Percentiles rank a stretch among this genome's conserved stretches.
These are phyloP conservation scores for Cuniculus paca DNA, from an alignment of 2,797 vertebrate genomes.

Conservation along the genomic window DNA sequence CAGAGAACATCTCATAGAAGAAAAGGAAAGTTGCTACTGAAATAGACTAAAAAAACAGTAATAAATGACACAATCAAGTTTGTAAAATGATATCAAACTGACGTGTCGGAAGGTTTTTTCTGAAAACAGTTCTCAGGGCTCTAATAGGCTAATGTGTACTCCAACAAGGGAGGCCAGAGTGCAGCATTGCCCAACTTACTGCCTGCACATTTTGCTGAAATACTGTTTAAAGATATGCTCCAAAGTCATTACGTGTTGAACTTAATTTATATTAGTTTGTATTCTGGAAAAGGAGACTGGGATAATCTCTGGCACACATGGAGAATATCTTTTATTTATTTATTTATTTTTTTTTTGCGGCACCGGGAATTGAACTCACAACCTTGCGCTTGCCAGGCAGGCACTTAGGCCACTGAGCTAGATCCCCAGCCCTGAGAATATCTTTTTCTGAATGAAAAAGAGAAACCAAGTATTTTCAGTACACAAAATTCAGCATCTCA, in stretches of 20 bases:
- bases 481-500: conserved; percentile 15
- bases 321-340: too few species aligned
- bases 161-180: neutral
- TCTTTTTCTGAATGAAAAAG: neutral
- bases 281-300: neutral
- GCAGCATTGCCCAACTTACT: conserved; percentile 46
- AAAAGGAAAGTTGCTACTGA: conserved; percentile 32
- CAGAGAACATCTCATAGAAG: conserved; percentile 47
- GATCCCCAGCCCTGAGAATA: too few species aligned
- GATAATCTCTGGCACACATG: neutral
- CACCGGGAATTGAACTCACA: too few species aligned
- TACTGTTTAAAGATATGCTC: neutral
- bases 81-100: conserved; percentile 27
- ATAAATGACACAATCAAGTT: neutral
- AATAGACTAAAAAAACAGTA: conserved; percentile 16
- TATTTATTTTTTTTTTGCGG: too few species aligned
- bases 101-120: conserved; percentile 28
- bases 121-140: conserved; percentile 10
- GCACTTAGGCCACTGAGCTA: too few species aligned
- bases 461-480: conserved; percentile 25
- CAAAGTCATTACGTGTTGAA: neutral
- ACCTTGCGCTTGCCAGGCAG: too few species aligned
- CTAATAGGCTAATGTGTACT: neutral
- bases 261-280: conserved; percentile 20
- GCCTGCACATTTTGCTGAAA: conserved; percentile 9